Base-by-base conservation (phyloP, 2,888 invertebrate species). In the Chrysina gloriosa region DNA sequence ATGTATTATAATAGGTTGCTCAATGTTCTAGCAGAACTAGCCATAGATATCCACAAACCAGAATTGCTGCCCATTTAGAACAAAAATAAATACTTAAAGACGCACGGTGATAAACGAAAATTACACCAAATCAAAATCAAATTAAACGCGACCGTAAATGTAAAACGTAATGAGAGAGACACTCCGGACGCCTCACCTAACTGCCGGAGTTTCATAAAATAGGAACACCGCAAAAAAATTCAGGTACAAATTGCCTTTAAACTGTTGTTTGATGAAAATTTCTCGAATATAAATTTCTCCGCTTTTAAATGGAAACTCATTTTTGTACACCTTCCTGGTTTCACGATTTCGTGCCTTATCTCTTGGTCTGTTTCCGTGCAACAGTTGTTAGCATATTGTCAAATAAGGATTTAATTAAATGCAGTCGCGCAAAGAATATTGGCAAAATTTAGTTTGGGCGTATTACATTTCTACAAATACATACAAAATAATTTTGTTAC, bases 341-440 rank as follows among this genome's bases (percentile, higher is more conserved):
- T 50, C 11, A 36, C 23, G 36, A 4, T 36, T 36, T 9, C 58
- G 58, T 58, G 58, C 58, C 58, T 58, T 58, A 58, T 58, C 58
- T 58, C 39, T 36, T 23, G 11, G 39, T 39, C 39, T 21, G 54
- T 29, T 39, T 11, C 39, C 56, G 58, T 31, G 58, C 58, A 58
- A 58, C 58, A 58, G 58, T 58, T 58, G 58, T 39, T 36, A 58
- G 39, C 58, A 58, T 58, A 58, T 58, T 58, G 58, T 58, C 58
- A 58, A 58, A 58, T 58, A 58, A 58, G 58, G 58, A 58, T 58
- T 58, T 58, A 58, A 58, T 58, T 58, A 58, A 58, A 39, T 39
- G 58, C 58, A 11, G 39, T 23, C 25, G 25, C 25, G 9, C 25
- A 25, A 39, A 58, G 58, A 39, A 58, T 36, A 58, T 58, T 58